A percentile compares a stretch with the other conserved stretches of the same genome.
These are phyloP conservation scores for Todiramphus saurophagus DNA, from an alignment of 2,113 vertebrate species.

Conservation along the genomic window DNA sequence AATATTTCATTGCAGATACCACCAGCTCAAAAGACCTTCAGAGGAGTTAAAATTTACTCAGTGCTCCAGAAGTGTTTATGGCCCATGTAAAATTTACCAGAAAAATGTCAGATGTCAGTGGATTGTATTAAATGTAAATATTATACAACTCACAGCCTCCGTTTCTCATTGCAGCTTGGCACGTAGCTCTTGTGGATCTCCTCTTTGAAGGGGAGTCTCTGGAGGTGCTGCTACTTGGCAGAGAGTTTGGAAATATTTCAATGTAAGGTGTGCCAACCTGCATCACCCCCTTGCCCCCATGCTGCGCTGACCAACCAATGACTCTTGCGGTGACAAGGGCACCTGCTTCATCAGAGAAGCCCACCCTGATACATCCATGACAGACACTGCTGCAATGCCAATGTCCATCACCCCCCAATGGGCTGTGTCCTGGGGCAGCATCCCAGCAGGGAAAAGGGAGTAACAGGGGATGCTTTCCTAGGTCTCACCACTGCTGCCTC, in stretches of 20 bases:
- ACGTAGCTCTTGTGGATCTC: background rate
- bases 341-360: background rate
- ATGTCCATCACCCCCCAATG: rapidly evolving
- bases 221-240: background rate
- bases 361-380: rapidly evolving
- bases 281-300: rapidly evolving
- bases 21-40: background rate
- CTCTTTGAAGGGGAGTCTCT: constrained; percentile 43
- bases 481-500: background rate
- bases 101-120: constrained; percentile 68
- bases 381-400: rapidly evolving
- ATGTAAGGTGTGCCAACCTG: rapidly evolving
- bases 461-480: background rate
- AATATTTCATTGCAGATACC: background rate
- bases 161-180: constrained; percentile 28
- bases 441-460: rapidly evolving
- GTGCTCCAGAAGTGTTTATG: constrained; percentile 54
- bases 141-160: background rate
- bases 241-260: background rate
- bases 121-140: constrained; percentile 71
- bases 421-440: background rate
- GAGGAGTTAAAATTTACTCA: constrained; percentile 68
- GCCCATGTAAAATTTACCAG: constrained; percentile 57
- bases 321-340: rapidly evolving
- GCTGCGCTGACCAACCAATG: rapidly evolving